Conservation (phyloP, 2,113 vertebrate species). For the Syngnathus scovelli region DNA sequence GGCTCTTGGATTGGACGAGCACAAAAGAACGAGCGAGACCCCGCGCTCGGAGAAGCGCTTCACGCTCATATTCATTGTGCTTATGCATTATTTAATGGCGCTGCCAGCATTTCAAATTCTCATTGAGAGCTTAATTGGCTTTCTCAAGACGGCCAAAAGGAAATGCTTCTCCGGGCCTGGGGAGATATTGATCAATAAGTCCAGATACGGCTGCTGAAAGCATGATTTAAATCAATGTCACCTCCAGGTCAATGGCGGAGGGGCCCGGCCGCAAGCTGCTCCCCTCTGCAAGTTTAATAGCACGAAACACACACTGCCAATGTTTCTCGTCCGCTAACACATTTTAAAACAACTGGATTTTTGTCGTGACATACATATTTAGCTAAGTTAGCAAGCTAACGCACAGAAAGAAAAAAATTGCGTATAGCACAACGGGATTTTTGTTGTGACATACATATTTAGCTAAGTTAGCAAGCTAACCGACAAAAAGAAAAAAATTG, state of each 20-base stretch:
- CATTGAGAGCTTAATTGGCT: constrained; percentile 59
- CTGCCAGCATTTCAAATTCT: constrained; percentile 50
- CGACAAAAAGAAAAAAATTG: no score
- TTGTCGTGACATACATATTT: no score
- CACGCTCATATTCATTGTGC: constrained; percentile 52
- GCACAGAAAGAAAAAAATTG: no score
- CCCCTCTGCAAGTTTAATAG: constrained; percentile 4
- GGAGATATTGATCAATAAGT: constrained; percentile 55
- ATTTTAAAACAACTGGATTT: no score
- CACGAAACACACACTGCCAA: neutral
- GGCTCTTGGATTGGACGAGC: constrained; percentile 27
- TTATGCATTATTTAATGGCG: constrained; percentile 65
- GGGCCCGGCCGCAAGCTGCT: constrained; percentile 7
- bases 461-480: no score
- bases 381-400: no score
- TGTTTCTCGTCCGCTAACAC: constrained; percentile 15
- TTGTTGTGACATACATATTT: no score
- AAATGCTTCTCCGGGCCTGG: constrained; percentile 48
- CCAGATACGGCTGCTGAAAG: constrained; percentile 53
- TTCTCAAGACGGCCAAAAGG: constrained; percentile 37
- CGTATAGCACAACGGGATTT: no score
- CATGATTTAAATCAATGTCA: constrained; percentile 58
- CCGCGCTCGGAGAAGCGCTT: constrained; percentile 29
- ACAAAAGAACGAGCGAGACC: constrained; percentile 37
- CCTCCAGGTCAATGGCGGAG: constrained; percentile 45